Evolutionary conservation across 2,888 invertebrate species (phyloP), one percentile per base, ranked within the genome.

Genomic region (Lottia scabra): DNA sequence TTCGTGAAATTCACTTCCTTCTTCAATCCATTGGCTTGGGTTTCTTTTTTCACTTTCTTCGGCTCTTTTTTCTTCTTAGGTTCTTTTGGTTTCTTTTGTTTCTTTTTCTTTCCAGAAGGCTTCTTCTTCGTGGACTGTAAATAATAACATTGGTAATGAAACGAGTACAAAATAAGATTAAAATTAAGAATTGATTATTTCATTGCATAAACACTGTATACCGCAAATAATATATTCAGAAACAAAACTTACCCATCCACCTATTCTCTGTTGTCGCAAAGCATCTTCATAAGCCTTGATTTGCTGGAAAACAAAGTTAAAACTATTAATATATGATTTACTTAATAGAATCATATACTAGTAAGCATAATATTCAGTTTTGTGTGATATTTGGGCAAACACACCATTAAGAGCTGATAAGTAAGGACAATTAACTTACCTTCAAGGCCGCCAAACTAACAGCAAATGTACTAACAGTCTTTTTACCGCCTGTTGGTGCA

Each of bases 241-340:
- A 38, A 67, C n/a, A 1, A 26, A 38, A 68, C 75, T 72, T 77
- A 84, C 86, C 86, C 86, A 86, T 72, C 86, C 86, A 63, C 84
- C 81, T 0, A 85, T 78, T 66, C 86, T 74, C 64, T 86, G 85
- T 45, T 85, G 84, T 63, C 81, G 75, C 65, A 86, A 75, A 3
- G 84, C 84, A 69, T 85, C 84, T 72, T 86, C 87, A 68, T 86
- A 87, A 6, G 83, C 84, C 74, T 85, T 84, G 19, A 87, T 86
- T 87, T 87, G 86, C 87, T 87, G 75, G 3, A 77, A 70, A 62
- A 66, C 38, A 67, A 38, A 38, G 38, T 38, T 2, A 38, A 38
- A 38, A 38, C 5, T 38, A 38, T 2, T 6, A 38, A 1, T 38
- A 38, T 38, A 38, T 38, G 10, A 4, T 10, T 10, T 8, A 38